Evolutionary conservation across 2,113 vertebrate species (phyloP).

Genomic region (Colistium nudipinnis): DNA sequence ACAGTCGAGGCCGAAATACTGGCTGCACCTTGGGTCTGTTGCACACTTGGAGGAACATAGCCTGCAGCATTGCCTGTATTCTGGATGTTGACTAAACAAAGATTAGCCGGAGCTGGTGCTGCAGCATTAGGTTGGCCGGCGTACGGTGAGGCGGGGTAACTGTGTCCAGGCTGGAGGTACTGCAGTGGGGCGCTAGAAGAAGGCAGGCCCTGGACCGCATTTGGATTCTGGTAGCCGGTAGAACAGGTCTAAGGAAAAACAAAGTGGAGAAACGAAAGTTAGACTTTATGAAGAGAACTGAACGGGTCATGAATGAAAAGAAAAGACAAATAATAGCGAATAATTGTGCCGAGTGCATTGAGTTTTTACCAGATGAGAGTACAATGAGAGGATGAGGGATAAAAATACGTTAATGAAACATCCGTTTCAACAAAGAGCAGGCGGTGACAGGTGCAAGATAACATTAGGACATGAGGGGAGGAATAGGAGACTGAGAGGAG

Average conservation of each 20-base stretch:
- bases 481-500: slow-evolving; percentile 25
- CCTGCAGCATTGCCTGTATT: slow-evolving; percentile 62
- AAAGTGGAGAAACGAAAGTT: slow-evolving; percentile 40
- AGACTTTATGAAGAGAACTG: background rate
- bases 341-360: background rate
- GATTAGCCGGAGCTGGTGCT: slow-evolving; percentile 39
- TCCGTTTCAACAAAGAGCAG: slow-evolving; percentile 48
- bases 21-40: slow-evolving; percentile 48
- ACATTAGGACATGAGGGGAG: slow-evolving; percentile 42
- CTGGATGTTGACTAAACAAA: slow-evolving; percentile 78
- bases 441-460: slow-evolving; percentile 39
- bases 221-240: slow-evolving; percentile 63
- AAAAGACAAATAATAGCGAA: slow-evolving; percentile 9
- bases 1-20: slow-evolving; percentile 38
- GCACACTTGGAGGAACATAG: slow-evolving; percentile 43
- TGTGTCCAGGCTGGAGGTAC: slow-evolving; percentile 64
- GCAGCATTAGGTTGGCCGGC: slow-evolving; percentile 30
- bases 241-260: slow-evolving; percentile 57
- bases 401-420: slow-evolving; percentile 43
- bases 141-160: slow-evolving; percentile 57
- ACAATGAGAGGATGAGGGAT: slow-evolving; percentile 44
- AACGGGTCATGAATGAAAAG: slow-evolving; percentile 4
- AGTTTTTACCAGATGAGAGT: slow-evolving; percentile 22
- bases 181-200: slow-evolving; percentile 62
- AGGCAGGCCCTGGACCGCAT: slow-evolving; percentile 56